Percentiles rank a stretch among this genome's conserved stretches.
Conservation (phyloP, 2,113 vertebrate genomes). For the Candoia aspera region DNA sequence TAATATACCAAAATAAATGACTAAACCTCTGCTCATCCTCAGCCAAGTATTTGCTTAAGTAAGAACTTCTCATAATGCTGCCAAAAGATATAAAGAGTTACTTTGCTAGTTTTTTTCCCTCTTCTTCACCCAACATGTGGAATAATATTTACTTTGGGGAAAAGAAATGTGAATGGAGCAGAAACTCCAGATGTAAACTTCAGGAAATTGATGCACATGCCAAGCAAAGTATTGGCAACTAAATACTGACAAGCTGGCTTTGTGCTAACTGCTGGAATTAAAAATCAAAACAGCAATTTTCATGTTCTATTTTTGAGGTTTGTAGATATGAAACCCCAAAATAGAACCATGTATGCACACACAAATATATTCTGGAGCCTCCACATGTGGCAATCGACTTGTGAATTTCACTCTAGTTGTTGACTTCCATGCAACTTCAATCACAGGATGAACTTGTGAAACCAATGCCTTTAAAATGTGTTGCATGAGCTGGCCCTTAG, state of each 20-base stretch:
- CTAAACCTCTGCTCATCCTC: neutral
- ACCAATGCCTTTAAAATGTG: neutral
- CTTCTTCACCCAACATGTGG: neutral
- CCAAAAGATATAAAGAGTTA: neutral
- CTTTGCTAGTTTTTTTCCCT: neutral
- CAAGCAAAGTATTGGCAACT: neutral
- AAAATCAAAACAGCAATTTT: neutral
- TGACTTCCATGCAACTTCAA: neutral
- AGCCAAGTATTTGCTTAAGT: constrained; percentile 14
- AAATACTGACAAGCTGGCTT: neutral
- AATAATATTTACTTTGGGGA: neutral
- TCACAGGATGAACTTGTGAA: neutral
- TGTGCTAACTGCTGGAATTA: neutral
- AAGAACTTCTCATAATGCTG: neutral
- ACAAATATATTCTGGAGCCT: neutral
- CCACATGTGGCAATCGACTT: neutral
- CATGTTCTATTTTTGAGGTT: neutral
- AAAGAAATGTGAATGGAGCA: neutral
- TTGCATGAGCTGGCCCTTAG: neutral
- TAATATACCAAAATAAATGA: neutral
- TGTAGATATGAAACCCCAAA: neutral
- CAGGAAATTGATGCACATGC: neutral
- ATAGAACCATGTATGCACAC: neutral
- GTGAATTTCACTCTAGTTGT: neutral
- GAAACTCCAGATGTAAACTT: neutral